Evolutionary conservation across 1,140 invertebrate species (phyloP).

Genomic region (Drosophila sturtevanti): DNA sequence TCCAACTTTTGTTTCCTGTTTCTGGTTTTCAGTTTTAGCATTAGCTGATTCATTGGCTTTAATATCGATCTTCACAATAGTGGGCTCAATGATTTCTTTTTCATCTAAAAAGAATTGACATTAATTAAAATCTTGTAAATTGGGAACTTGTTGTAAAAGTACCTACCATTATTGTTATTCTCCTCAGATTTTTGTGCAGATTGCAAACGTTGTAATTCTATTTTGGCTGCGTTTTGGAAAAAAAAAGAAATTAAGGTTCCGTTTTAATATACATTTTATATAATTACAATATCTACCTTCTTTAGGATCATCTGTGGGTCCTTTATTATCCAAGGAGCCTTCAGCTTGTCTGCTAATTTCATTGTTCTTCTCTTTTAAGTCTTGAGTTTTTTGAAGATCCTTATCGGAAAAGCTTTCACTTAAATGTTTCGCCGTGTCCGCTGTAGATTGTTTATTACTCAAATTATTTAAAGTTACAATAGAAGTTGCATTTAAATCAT

Average conservation of each 20-base stretch:
- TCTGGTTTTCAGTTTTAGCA: not conserved
- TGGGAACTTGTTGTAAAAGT: not conserved
- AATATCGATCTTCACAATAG: too few relatives aligned
- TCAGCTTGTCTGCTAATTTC: too few relatives aligned
- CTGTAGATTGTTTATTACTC: not conserved
- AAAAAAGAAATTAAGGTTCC: not conserved
- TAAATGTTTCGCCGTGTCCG: not conserved
- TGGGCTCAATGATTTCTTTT: not conserved
- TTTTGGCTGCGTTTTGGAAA: not conserved
- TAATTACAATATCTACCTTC: not conserved
- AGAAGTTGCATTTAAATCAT: not conserved
- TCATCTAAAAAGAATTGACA: conserved; percentile 10
- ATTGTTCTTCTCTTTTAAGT: not conserved
- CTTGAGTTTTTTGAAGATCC: not conserved
- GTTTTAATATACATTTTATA: not conserved
- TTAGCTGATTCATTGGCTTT: not conserved
- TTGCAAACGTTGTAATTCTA: not conserved
- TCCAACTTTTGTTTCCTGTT: not conserved
- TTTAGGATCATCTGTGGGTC: not conserved
- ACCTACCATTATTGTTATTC: not conserved
- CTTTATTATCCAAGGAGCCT: not conserved
- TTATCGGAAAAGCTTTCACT: not conserved
- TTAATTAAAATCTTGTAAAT: not conserved
- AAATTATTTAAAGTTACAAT: not conserved
- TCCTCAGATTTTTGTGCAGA: not conserved